Base-by-base conservation (phyloP, 2,888 invertebrate species). In the Volucella bombylans region DNA sequence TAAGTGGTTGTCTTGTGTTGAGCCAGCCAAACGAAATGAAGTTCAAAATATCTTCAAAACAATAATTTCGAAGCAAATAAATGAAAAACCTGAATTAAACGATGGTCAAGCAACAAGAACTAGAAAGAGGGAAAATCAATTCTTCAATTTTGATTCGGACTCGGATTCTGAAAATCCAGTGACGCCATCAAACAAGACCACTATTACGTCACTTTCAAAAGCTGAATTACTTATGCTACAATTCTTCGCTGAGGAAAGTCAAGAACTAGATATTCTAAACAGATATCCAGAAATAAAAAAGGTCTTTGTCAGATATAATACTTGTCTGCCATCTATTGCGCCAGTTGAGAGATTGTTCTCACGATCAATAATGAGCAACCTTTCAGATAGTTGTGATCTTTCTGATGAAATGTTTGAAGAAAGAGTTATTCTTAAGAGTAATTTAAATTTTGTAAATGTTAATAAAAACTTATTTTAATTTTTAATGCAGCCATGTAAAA, bases 241-340 rank as follows among this genome's bases (percentile, higher is more conserved):
- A 23, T 78, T 43, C 15, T 78, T 78, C 50, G 71, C 62, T 8
- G 41, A 65, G 43, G 8, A 62, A 1, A 78, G 59, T 18, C 31
- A 55, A 45, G 65, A 50, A 39, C 39, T 72, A 8, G 52, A 41
- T 15, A 45, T 15, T n/a, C 52, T 71, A 15, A 18, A 43, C 12
- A 15, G 65, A 14, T 78, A 67, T 49, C 72, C 79, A 12, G 67
- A 50, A 23, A 61, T 79, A n/a, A 65, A 61, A 15, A 61, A 54
- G 10, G 79, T 79, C 47, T 79, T 79, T 57, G 12, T 79, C 1
- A 73, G 67, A 47, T 79, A 67, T 10, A 79, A 79, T 41, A 67
- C 65, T 11, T 72, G 61, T 4, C 39, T 79, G 14, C 73, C 79
- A 8, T 79, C 79, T 8, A 67, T 79, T 73, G 50, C 65, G 1